phyloP scores from a whole-genome alignment of 2,888 invertebrate genomes.

The Euplagia quadripunctaria region DNA sequence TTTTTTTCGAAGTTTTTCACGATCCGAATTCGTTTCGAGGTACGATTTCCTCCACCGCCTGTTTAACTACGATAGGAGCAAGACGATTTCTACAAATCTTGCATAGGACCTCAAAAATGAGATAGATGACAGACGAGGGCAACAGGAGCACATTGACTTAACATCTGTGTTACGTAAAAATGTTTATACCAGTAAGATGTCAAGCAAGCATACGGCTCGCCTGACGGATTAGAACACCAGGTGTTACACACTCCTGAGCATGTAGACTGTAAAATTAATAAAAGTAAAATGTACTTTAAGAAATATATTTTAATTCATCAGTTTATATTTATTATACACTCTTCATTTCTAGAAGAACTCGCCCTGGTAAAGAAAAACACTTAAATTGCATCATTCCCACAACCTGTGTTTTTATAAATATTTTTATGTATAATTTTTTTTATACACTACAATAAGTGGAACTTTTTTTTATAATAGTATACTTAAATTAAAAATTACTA shows the following conservation, averaged over 20 bases:
- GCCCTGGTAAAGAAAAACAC: not conserved
- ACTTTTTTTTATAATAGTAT: not conserved
- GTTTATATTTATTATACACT: not conserved
- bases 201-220: not conserved
- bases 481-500: not conserved
- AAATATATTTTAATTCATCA: not conserved
- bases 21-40: no score
- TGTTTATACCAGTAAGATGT: not conserved
- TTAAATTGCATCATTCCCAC: not conserved
- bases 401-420: not conserved
- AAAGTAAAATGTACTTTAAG: not conserved
- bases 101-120: no score
- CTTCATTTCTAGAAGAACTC: not conserved
- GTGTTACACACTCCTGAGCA: no score
- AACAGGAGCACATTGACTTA: not conserved
- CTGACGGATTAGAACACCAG: no score
- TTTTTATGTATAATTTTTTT: no score
- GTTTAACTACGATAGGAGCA: no score
- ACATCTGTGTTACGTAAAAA: not conserved
- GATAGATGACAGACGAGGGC: no score
- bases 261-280: not conserved
- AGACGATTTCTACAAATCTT: no score
- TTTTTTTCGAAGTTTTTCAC: no score
- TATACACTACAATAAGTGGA: no score
- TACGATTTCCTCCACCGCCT: no score